Base-by-base conservation (phyloP, 2,888 invertebrate species). In the Scrobipalpa atriplicella region DNA sequence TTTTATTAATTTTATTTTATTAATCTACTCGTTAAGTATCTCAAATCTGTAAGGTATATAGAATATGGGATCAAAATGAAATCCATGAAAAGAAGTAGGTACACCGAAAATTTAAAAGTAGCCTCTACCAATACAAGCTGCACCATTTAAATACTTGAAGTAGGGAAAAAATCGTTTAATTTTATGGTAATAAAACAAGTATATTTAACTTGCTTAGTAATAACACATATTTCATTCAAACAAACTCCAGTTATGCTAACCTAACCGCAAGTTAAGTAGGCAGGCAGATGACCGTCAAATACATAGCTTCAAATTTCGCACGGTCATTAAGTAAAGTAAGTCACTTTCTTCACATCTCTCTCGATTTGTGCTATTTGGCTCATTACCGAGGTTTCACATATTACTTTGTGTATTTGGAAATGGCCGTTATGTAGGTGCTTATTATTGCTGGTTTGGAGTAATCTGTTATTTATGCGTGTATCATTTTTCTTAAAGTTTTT, bases 211-310 rank as follows among this genome's bases (percentile, higher is more conserved):
- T 47, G 47, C 13, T 7, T 7, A 47, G n/a, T 47, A 47, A n/a
- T 16, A 16, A 16, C 16, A 16, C 16, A 43, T 43, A 13, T 41
- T 11, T 41, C 10, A n/a, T 43, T 43, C 47, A 16, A 47, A 47
- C n/a, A 16, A 47, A 47, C 0, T 47, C 47, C 47, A 47, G 47
- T 47, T 47, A 47, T 7, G 16, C 16, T 16, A 47, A 47, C 47
- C 47, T 29, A 29, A 8, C 47, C n/a, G 16, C 3, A 16, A 16
- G 47, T 47, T 47, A 47, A 47, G 47, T 47, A 47, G 47, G 47
- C 47, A 47, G 47, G 47, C 47, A 47, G 47, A 47, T 47, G 47
- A 54, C 18, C 18, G 54, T 54, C 54, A 54, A 54, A 54, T 19
- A 10, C 18, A 10, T 1, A 11, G 19, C 54, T 1, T 19, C 54